Base-by-base conservation (phyloP, 2,888 invertebrate genomes). In the Drosophila colorata region DNA sequence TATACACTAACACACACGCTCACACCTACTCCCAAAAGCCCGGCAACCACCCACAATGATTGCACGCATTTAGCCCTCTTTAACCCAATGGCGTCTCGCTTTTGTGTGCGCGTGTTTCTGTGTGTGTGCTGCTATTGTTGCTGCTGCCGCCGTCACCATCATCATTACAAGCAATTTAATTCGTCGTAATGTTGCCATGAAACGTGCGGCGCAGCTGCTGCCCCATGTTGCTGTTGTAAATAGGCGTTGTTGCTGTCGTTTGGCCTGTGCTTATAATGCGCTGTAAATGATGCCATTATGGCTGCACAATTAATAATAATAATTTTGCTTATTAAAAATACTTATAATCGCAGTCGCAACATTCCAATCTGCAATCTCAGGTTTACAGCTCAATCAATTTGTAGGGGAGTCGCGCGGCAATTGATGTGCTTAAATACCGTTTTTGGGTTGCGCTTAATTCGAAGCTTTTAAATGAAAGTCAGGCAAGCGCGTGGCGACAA, bases 141-240 rank as follows among this genome's bases (percentile, higher is more conserved):
- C 40, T 68, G 68, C 65, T 61, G 58, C 37, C 35, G 38, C 56
- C 71, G 44, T 72, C 75, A 69, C 74, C 84, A 75, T 73, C 85
- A 61, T 69, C 87, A 88, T 90, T 88, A 90, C 90, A 89, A 88
- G 78, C 90, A 82, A 90, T 90, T 90, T 89, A 90, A 89, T 87
- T 88, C 81, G 89, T 81, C 79, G 85, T 80, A 78, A 88, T 88
- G 87, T 78, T 87, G 88, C 80, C 80, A 73, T 65, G 84, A 74
- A 79, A 77, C 69, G 69, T 58, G 66, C 59, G 58, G 20, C 64
- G 52, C 68, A 71, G 69, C 69, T 67, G 71, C 69, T 69, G 51
- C 33, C 46, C 55, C 68, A 49, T 56, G 74, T 58, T 72, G 60
- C 48, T 51, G 23, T 49, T 59, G 71, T 66, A 47, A 49, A 46